Conservation (phyloP, 2,797 vertebrate species). For the Gambusia yucatana region DNA sequence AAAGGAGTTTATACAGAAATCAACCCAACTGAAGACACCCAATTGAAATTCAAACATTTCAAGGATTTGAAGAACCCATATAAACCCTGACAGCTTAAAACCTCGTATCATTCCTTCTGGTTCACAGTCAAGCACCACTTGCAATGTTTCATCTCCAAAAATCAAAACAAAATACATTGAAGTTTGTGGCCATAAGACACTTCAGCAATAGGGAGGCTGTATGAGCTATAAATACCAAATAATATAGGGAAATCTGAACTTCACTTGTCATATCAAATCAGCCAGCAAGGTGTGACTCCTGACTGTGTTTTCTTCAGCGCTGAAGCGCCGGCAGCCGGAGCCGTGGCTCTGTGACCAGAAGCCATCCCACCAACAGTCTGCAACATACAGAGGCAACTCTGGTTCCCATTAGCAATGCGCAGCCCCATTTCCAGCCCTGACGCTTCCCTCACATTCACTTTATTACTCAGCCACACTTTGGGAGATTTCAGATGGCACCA, state of each 20-base stretch:
- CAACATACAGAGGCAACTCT: conserved; percentile 83
- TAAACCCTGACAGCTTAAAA: neutral
- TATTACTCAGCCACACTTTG: conserved; percentile 82
- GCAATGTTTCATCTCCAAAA: neutral
- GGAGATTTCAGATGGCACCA: conserved; percentile 81
- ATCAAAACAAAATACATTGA: neutral
- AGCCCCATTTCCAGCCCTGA: conserved; percentile 72
- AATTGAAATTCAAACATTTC: too few species aligned
- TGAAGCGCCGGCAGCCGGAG: conserved; percentile 58
- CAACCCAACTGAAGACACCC: too few species aligned
- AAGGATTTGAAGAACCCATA: too few species aligned
- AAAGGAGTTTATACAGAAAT: too few species aligned
- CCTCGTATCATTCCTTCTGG: neutral
- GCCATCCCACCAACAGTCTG: conserved; percentile 59
- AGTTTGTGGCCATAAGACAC: neutral
- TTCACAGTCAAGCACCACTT: too few species aligned
- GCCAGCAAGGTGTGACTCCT: conserved; percentile 41
- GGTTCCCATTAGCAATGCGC: conserved; percentile 82
- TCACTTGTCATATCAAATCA: conserved; percentile 68
- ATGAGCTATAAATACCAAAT: conserved; percentile 71
- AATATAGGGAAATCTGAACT: conserved; percentile 64
- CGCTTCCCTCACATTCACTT: conserved; percentile 82
- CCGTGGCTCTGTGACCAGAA: conserved; percentile 64
- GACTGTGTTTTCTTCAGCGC: conserved; percentile 32
- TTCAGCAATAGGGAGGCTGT: conserved; percentile 36